A percentile compares a stretch with the other conserved stretches of the same genome.
These are phyloP conservation scores for Polymixis lichenea DNA, from an alignment of 2,888 invertebrate genomes.

Conservation along the genomic window DNA sequence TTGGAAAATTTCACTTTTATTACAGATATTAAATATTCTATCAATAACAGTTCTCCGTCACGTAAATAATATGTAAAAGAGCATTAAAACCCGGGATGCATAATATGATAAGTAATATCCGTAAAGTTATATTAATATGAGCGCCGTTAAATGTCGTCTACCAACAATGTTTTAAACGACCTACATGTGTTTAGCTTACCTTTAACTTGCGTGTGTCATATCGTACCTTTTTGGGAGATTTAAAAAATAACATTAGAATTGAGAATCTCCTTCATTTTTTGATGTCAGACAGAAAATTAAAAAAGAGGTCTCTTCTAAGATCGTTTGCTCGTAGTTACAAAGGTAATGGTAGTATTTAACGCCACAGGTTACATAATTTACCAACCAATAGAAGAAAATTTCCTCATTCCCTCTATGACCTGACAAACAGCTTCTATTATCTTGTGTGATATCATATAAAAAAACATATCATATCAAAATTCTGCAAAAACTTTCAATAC, in stretches of 20 bases:
- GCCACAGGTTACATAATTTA: neutral
- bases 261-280: too few species aligned
- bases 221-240: neutral
- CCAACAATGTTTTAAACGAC: conserved; percentile 56
- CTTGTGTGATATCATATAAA: neutral
- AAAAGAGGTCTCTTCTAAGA: neutral
- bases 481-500: neutral
- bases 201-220: neutral
- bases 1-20: neutral
- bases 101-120: conserved; percentile 38
- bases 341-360: neutral
- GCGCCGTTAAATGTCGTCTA: conserved; percentile 49
- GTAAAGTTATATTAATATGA: conserved; percentile 52
- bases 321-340: neutral
- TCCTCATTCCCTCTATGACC: neutral
- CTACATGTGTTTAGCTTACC: neutral
- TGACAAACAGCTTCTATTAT: neutral
- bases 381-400: neutral
- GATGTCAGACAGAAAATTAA: neutral
- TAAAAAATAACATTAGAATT: too few species aligned
- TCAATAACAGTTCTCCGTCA: neutral
- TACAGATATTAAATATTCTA: conserved; percentile 1
- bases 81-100: conserved; percentile 34
- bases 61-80: conserved; percentile 40
- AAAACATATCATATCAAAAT: conserved; percentile 24